Conservation (phyloP, 2,888 invertebrate genomes). For the Dasypogon diadema region DNA sequence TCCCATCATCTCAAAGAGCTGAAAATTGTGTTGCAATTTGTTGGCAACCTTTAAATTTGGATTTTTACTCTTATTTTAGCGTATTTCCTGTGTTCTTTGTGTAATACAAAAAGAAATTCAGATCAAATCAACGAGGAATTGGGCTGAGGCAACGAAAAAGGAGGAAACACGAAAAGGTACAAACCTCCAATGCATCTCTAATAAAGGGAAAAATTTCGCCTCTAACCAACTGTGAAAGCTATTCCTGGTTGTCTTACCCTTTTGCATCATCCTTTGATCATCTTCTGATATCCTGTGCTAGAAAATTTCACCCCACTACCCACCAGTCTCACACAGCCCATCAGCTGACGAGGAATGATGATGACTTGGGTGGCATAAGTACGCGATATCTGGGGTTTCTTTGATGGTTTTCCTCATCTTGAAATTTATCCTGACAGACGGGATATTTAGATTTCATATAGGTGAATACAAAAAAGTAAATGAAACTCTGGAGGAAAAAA, state of each 20-base stretch:
- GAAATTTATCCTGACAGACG: no score
- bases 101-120: slow-evolving; percentile 8
- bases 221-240: slow-evolving; percentile 44
- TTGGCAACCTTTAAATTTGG: slow-evolving; percentile 11
- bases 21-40: no score
- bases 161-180: background rate
- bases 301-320: background rate
- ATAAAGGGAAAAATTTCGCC: slow-evolving; percentile 40
- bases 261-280: slow-evolving; percentile 50
- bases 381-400: background rate
- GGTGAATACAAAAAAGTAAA: no score
- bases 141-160: slow-evolving; percentile 10
- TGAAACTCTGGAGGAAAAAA: no score
- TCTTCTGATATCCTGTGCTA: slow-evolving; percentile 29
- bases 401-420: background rate
- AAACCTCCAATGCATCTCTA: no score
- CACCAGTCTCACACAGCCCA: background rate
- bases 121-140: slow-evolving; percentile 8
- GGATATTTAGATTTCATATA: no score
- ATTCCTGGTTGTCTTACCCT: slow-evolving; percentile 29
- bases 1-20: no score
- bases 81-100: slow-evolving; percentile 28
- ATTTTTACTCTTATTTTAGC: slow-evolving; percentile 14
- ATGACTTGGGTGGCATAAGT: no score
- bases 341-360: no score